Evolutionary conservation across 2,888 invertebrate genomes (phyloP).

Genomic region (Heteromurus nitidus): DNA sequence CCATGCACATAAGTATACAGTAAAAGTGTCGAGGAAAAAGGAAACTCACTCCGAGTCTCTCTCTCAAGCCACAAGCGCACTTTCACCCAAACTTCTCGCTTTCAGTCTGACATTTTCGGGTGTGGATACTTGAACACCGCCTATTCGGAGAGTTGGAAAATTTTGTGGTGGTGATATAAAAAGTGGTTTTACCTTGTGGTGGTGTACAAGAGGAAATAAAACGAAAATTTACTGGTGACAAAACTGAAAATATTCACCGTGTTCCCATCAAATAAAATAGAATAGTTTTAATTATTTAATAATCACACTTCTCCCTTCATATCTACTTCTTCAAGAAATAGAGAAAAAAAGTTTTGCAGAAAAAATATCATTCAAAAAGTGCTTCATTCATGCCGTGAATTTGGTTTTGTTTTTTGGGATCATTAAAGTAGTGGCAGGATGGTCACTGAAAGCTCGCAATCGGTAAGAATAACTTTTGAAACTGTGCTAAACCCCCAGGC

Average conservation of each 20-base stretch:
- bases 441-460: slow-evolving; percentile 73
- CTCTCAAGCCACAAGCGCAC: slow-evolving; percentile 64
- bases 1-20: no score
- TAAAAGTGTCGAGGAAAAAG: slow-evolving; percentile 26
- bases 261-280: no score
- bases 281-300: no score
- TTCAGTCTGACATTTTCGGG: slow-evolving; percentile 74
- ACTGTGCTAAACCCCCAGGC: no score
- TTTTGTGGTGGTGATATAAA: slow-evolving; percentile 41
- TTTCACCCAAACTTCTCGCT: slow-evolving; percentile 65
- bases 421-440: slow-evolving; percentile 61
- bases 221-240: neutral
- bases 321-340: no score
- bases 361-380: slow-evolving; percentile 18
- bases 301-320: no score
- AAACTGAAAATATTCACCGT: neutral
- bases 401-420: slow-evolving; percentile 36
- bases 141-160: slow-evolving; percentile 53
- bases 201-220: slow-evolving; percentile 42
- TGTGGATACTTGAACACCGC: slow-evolving; percentile 71
- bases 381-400: slow-evolving; percentile 48
- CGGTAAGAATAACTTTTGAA: no score
- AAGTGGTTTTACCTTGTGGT: slow-evolving; percentile 24
- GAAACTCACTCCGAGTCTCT: slow-evolving; percentile 40
- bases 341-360: no score